phyloP scores from a whole-genome alignment of 2,113 vertebrate species.

The Triplophysa tibetana region DNA sequence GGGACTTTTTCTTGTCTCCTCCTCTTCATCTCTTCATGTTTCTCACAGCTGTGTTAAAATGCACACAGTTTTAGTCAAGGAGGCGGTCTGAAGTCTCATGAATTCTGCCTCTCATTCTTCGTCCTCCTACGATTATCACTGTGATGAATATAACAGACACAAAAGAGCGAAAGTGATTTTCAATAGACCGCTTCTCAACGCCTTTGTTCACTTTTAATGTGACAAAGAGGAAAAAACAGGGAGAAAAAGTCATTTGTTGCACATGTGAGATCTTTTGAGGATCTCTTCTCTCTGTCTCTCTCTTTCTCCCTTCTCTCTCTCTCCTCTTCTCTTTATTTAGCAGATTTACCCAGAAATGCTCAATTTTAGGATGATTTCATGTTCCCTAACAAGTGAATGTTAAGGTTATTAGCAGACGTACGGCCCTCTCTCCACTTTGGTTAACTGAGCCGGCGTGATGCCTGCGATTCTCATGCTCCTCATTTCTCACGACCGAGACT shows the following conservation, averaged over 20 bases:
- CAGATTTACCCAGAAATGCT: background rate
- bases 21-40: background rate
- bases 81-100: conserved; percentile 36
- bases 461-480: conserved; percentile 8
- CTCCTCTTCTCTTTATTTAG: background rate
- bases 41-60: conserved; percentile 42
- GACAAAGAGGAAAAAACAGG: conserved; percentile 34
- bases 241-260: conserved; percentile 47
- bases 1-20: background rate
- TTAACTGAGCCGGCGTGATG: background rate
- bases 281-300: conserved; percentile 20
- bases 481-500: background rate
- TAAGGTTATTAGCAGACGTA: conserved; percentile 2
- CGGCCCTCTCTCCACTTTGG: background rate
- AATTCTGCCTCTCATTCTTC: conserved; percentile 52
- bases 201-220: conserved; percentile 51
- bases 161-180: conserved; percentile 53
- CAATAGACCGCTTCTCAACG: conserved; percentile 48
- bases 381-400: background rate
- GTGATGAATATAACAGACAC: conserved; percentile 56
- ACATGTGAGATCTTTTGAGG: conserved; percentile 37
- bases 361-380: background rate
- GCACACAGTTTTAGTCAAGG: conserved; percentile 30
- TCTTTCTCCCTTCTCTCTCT: background rate
- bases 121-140: conserved; percentile 57